These are phyloP conservation scores for Latrodectus hesperus DNA, from an alignment of 2,888 invertebrate genomes.

Conservation along the genomic window DNA sequence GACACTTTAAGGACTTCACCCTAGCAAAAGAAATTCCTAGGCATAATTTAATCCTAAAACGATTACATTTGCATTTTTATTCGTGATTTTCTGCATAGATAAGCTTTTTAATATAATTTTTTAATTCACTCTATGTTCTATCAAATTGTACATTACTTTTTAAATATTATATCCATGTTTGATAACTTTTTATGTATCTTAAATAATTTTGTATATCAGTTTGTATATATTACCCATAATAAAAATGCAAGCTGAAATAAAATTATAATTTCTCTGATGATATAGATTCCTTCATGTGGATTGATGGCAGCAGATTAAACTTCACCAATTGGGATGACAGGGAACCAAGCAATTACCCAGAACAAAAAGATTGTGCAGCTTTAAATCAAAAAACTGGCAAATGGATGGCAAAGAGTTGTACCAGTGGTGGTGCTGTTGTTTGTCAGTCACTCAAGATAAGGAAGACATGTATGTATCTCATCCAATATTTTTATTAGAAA, in stretches of 20 bases:
- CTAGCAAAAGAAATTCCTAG: too few relatives aligned
- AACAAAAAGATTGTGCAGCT: constrained; percentile 24
- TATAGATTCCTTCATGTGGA: constrained; percentile 53
- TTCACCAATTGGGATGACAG: constrained; percentile 51
- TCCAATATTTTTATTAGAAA: not conserved
- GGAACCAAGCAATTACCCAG: constrained; percentile 35
- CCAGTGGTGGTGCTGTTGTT: constrained; percentile 14
- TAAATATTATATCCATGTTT: too few relatives aligned
- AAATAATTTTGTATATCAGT: not conserved
- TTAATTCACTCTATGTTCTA: too few relatives aligned
- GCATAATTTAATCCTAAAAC: too few relatives aligned
- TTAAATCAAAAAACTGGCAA: constrained; percentile 28
- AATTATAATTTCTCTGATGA: not conserved
- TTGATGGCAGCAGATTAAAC: constrained; percentile 29
- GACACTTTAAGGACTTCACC: too few relatives aligned
- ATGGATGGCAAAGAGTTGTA: constrained; percentile 36
- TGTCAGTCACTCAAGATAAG: constrained; percentile 30
- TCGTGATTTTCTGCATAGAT: too few relatives aligned
- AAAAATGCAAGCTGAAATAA: too few relatives aligned
- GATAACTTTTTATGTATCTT: too few relatives aligned
- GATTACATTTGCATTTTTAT: too few relatives aligned
- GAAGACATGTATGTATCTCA: not conserved
- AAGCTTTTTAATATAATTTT: too few relatives aligned
- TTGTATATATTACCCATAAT: not conserved
- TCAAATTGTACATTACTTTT: too few relatives aligned